These are phyloP conservation scores for Philaenus spumarius DNA, from an alignment of 1,140 invertebrate genomes.

Conservation along the genomic window DNA sequence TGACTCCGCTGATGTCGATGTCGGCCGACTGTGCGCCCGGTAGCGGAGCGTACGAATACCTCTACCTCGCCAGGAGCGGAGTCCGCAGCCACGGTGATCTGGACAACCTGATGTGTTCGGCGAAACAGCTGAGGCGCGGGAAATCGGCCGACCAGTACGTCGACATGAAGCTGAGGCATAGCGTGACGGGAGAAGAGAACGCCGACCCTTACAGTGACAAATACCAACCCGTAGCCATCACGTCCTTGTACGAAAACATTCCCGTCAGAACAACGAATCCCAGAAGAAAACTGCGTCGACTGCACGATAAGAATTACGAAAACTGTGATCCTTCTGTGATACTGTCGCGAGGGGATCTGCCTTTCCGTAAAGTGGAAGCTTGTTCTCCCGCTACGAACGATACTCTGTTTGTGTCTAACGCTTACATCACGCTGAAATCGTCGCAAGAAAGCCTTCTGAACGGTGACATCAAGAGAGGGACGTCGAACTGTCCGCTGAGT, in stretches of 20 bases:
- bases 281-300: constrained; percentile 56
- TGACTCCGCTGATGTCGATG: constrained; percentile 47
- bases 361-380: constrained; percentile 38
- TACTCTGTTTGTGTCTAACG: constrained; percentile 47
- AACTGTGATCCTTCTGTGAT: constrained; percentile 48
- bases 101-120: constrained; percentile 52
- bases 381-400: constrained; percentile 31
- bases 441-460: constrained; percentile 58
- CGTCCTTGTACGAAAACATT: constrained; percentile 63
- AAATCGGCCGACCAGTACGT: constrained; percentile 70
- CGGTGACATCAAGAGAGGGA: constrained; percentile 35
- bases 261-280: constrained; percentile 65
- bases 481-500: constrained; percentile 48
- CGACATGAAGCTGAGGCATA: constrained; percentile 56
- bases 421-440: constrained; percentile 53
- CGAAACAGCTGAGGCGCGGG: constrained; percentile 54
- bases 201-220: no score
- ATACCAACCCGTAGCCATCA: constrained; percentile 61
- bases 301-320: constrained; percentile 45
- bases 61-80: constrained; percentile 48
- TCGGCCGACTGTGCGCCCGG: constrained; percentile 42
- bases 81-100: constrained; percentile 59
- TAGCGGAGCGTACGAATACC: constrained; percentile 51
- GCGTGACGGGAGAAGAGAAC: constrained; percentile 45
- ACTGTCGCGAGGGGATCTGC: constrained; percentile 40